Evolutionary conservation across 2,888 invertebrate species (phyloP).

Genomic region (Dryococelus australis): DNA sequence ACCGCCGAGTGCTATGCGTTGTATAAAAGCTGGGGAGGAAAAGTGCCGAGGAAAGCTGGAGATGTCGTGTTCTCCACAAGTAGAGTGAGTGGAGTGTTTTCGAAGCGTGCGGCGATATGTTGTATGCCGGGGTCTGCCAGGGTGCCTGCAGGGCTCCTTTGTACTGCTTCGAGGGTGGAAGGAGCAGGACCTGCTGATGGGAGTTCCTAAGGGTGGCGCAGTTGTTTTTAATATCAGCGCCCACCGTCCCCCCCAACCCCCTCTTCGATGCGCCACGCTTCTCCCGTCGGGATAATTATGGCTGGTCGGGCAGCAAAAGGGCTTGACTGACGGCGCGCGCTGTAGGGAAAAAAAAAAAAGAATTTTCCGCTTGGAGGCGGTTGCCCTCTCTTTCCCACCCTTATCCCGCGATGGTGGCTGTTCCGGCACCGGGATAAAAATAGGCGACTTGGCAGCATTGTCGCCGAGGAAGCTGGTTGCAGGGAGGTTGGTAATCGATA

Average conservation of each 20-base stretch:
- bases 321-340: neutral
- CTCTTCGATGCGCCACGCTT: neutral
- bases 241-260: neutral
- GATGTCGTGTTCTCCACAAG: neutral
- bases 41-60: neutral
- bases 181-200: neutral
- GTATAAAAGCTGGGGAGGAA: neutral
- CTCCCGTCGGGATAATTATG: neutral
- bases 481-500: neutral
- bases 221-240: conserved; percentile 10
- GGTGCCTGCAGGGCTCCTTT: neutral
- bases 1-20: too few relatives aligned
- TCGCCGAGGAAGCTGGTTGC: neutral
- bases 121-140: neutral
- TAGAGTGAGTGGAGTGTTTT: neutral
- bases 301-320: neutral
- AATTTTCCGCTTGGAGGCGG: neutral
- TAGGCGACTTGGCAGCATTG: neutral
- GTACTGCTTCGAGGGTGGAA: neutral
- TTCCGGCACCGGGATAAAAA: neutral
- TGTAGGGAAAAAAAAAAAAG: neutral
- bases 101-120: neutral
- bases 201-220: neutral
- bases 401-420: neutral
- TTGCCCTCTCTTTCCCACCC: neutral